These are phyloP conservation scores for Vanacampus margaritifer DNA, from an alignment of 2,113 vertebrate genomes.

Conservation along the genomic window DNA sequence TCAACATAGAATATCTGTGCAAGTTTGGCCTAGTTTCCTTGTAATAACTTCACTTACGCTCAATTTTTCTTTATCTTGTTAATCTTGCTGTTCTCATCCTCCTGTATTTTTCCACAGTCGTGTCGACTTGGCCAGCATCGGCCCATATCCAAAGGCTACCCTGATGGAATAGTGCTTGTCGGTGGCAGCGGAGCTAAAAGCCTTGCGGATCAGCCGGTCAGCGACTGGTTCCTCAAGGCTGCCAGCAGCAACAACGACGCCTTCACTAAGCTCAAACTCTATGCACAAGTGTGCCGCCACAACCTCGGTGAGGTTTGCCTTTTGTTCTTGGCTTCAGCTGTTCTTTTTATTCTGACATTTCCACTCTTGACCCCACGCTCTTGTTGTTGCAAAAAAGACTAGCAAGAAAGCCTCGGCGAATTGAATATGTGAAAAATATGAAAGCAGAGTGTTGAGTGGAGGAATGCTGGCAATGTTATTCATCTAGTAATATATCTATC, in stretches of 20 bases:
- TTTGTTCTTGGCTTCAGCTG: neutral
- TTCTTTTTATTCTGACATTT: constrained; percentile 15
- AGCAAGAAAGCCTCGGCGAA: constrained; percentile 20
- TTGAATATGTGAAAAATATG: constrained; percentile 17
- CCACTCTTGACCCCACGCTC: constrained; percentile 14
- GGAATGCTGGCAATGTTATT: neutral
- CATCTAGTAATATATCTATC: neutral
- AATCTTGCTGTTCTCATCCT: neutral
- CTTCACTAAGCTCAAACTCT: constrained; percentile 93
- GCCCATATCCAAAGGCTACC: constrained; percentile 88
- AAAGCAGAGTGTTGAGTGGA: constrained; percentile 13
- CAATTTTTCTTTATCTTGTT: neutral
- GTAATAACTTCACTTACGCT: no score
- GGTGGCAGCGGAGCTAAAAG: constrained; percentile 86
- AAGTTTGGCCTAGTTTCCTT: no score
- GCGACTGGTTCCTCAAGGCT: constrained; percentile 93
- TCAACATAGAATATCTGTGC: no score
- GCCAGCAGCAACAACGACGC: constrained; percentile 85
- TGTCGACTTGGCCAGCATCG: constrained; percentile 97
- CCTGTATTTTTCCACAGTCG: constrained; percentile 69
- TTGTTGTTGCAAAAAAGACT: constrained; percentile 15
- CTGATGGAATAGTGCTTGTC: constrained; percentile 91
- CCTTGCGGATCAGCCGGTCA: constrained; percentile 86
- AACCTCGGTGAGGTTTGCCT: constrained; percentile 80
- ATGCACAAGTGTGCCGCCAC: constrained; percentile 97